Percentiles rank a stretch among this genome's conserved stretches.
These are phyloP conservation scores for Trichechus manatus DNA, from an alignment of 2,113 vertebrate genomes.

Conservation along the genomic window DNA sequence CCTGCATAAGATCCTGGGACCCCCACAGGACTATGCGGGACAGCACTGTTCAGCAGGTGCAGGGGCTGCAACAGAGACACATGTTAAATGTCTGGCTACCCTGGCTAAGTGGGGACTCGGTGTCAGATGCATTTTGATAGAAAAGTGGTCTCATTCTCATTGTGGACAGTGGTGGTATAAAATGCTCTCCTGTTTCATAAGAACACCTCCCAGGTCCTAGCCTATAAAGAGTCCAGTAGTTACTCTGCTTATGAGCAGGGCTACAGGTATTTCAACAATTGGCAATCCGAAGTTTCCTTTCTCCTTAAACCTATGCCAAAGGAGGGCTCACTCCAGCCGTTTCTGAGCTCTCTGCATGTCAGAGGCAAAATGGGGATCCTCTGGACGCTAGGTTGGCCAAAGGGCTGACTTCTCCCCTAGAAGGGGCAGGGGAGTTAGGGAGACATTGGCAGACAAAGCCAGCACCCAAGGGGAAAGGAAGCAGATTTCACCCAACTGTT, in stretches of 20 bases:
- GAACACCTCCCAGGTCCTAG: neutral
- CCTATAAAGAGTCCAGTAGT: no score
- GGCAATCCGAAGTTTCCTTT: neutral
- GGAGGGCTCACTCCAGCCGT: neutral
- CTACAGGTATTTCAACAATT: neutral
- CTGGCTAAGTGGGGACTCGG: neutral
- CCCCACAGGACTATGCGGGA: neutral
- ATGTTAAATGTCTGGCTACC: neutral
- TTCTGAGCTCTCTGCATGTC: no score
- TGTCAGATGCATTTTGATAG: neutral
- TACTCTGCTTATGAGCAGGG: neutral
- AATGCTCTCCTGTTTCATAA: neutral
- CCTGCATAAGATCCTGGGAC: neutral
- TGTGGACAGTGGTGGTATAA: neutral
- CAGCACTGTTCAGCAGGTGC: no score
- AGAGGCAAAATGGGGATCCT: neutral
- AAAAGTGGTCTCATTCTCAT: neutral
- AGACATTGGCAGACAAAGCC: accelerated
- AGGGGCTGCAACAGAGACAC: accelerated
- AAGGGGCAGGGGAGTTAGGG: neutral
- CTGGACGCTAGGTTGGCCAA: accelerated
- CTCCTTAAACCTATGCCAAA: neutral
- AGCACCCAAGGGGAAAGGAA: neutral
- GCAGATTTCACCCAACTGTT: neutral
- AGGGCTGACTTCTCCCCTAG: neutral